phyloP scores from a whole-genome alignment of 2,888 invertebrate species.

The Andrena camellia region DNA sequence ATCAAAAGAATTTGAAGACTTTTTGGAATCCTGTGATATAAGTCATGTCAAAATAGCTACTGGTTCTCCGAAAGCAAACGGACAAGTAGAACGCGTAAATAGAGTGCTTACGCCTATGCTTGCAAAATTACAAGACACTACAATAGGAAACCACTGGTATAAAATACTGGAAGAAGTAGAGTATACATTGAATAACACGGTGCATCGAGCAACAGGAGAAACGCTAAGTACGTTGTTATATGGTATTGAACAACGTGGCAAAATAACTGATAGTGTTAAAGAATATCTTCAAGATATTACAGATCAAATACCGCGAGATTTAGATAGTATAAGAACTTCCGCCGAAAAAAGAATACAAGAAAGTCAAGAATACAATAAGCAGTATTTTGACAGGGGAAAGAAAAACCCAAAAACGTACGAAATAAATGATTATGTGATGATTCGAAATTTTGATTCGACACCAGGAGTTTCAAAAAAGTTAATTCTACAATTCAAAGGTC shows the following conservation, averaged over 20 bases:
- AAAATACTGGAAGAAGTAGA: slow-evolving; percentile 14
- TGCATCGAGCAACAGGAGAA: slow-evolving; percentile 31
- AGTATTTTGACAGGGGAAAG: slow-evolving; percentile 13
- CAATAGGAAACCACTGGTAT: slow-evolving; percentile 9
- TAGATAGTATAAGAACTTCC: neutral
- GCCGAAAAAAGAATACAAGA: neutral
- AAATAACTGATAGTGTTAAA: neutral
- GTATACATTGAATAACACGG: slow-evolving; percentile 35
- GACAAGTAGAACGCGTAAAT: slow-evolving; percentile 36
- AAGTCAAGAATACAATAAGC: slow-evolving; percentile 6
- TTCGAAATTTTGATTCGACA: slow-evolving; percentile 28
- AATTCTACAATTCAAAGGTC: slow-evolving; percentile 26
- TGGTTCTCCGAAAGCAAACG: slow-evolving; percentile 30
- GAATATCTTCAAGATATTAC: neutral
- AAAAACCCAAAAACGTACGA: slow-evolving; percentile 12
- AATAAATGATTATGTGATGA: slow-evolving; percentile 11
- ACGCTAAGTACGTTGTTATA: slow-evolving; percentile 30
- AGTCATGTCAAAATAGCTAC: slow-evolving; percentile 34
- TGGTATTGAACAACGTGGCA: slow-evolving; percentile 22
- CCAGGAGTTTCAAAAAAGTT: slow-evolving; percentile 29
- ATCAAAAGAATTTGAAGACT: slow-evolving; percentile 30
- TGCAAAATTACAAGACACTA: slow-evolving; percentile 26
- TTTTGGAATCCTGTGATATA: slow-evolving; percentile 2
- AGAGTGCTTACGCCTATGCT: slow-evolving; percentile 35
- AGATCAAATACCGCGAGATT: neutral